Conservation (phyloP, 2,888 invertebrate genomes). For the Drosophila fungiperda region DNA sequence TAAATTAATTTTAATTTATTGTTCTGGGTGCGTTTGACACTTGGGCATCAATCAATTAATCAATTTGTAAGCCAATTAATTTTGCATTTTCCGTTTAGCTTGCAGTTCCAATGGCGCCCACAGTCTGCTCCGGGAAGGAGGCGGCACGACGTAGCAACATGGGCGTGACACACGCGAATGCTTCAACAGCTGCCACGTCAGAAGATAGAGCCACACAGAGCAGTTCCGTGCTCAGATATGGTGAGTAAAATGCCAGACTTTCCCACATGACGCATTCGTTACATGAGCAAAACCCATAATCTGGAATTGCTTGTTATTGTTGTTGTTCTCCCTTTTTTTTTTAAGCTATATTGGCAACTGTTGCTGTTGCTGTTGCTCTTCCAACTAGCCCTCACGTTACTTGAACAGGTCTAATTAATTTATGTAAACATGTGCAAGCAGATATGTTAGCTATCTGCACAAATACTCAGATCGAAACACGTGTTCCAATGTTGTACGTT, state of each 20-base stretch:
- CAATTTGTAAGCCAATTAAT: slow-evolving; percentile 64
- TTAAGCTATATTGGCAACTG: slow-evolving; percentile 1
- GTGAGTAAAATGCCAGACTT: slow-evolving; percentile 47
- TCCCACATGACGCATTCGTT: slow-evolving; percentile 56
- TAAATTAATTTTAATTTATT: slow-evolving; percentile 28
- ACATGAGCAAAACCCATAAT: slow-evolving; percentile 25
- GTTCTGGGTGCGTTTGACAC: slow-evolving; percentile 27
- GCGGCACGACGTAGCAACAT: slow-evolving; percentile 44
- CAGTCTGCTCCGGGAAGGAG: slow-evolving; percentile 82
- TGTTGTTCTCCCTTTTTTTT: neutral
- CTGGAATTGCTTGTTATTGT: slow-evolving; percentile 13
- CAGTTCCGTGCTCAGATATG: slow-evolving; percentile 43
- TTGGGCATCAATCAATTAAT: slow-evolving; percentile 58
- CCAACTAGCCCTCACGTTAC: slow-evolving; percentile 59
- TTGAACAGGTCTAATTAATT: slow-evolving; percentile 71
- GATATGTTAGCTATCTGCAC: slow-evolving; percentile 11
- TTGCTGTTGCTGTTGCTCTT: slow-evolving; percentile 19
- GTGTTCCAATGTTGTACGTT: slow-evolving; percentile 36
- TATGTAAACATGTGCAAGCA: slow-evolving; percentile 61
- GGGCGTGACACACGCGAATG: slow-evolving; percentile 39
- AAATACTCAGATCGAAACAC: slow-evolving; percentile 26
- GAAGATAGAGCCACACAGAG: slow-evolving; percentile 25
- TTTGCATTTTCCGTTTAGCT: slow-evolving; percentile 33
- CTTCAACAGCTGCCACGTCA: slow-evolving; percentile 10
- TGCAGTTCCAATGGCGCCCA: slow-evolving; percentile 81